Evolutionary conservation across 1,140 invertebrate genomes (phyloP), one percentile per base, ranked within the genome.

Genomic region (Epicauta chinensis): DNA sequence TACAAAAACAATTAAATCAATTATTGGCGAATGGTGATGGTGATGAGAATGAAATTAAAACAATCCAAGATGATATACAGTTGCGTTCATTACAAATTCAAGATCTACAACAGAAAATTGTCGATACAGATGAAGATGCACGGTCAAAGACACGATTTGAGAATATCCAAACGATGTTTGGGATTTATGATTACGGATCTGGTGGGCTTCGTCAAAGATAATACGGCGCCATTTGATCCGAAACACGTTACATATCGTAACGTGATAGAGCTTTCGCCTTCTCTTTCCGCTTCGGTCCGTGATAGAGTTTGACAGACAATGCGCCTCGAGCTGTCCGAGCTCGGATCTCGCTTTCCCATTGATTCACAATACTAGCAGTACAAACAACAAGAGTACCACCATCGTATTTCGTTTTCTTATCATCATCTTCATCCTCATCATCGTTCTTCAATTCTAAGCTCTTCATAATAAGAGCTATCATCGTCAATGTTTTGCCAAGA

Each of bases 21-120:
- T 45, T 81, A 40, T 73, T 75, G 58, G 66, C 63, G 5, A 67
- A 67, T 37, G 16, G 50, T 63, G 35, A 45, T 9, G 45, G 42
- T 44, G 70, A 72, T 7, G 55, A 66, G 5, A 15, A 43, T 2
- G 70, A 75, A 13, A 73, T 82, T 14, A 65, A 71, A 3, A 75
- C 76, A 30, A 63, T 89, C 0, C 74, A 82, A 50, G 78, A 85
- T 45, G 82, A 87, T 47, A 69, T 91, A 5, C 79, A 84, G 17
- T 63, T 87, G 17, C 74, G 88, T 23, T 89, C 83, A 64, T 78
- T 80, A 0, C 88, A 93, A 73, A 92, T 94, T 55, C 74, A 81
- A 12, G 87, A 93, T 62, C 65, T 94, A n/a, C 87, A 91, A 59
- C 86, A 91, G 64, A 88, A 92, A 71, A 80, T 93, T 31, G 65